Evolutionary conservation across 53 echinoderm and acorn worm species (phyloP).

Genomic region (Crossaster papposus): DNA sequence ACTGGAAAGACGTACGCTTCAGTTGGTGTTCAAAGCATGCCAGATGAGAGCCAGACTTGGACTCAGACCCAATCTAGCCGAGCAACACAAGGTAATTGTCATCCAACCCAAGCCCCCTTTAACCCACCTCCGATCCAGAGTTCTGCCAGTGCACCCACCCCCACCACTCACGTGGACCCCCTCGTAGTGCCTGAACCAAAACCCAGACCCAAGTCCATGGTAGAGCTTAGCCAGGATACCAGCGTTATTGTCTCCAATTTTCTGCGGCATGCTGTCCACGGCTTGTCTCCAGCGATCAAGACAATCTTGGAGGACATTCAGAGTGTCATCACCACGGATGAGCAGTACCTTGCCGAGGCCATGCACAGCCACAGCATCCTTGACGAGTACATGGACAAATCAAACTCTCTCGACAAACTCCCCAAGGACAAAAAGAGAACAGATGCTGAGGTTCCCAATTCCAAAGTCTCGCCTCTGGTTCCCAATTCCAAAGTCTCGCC

Average conservation of each 20-base stretch:
- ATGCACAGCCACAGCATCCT: slow-evolving; percentile 80
- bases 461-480: slow-evolving; percentile 7
- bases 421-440: not conserved
- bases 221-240: slow-evolving; percentile 81
- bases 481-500: slow-evolving; percentile 18
- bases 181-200: slow-evolving; percentile 49
- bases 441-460: slow-evolving; percentile 27
- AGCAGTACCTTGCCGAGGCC: slow-evolving; percentile 78
- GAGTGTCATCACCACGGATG: slow-evolving; percentile 77
- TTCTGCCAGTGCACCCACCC: slow-evolving; percentile 55
- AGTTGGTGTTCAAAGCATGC: slow-evolving; percentile 47
- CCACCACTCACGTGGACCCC: slow-evolving; percentile 35
- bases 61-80: not conserved
- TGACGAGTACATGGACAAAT: slow-evolving; percentile 69
- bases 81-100: not conserved
- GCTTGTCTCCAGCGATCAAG: slow-evolving; percentile 81
- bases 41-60: slow-evolving; percentile 5
- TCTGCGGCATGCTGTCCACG: slow-evolving; percentile 62
- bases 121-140: slow-evolving; percentile 36
- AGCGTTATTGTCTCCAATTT: slow-evolving; percentile 69
- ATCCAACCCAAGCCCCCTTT: not conserved
- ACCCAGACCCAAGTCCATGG: slow-evolving; percentile 83
- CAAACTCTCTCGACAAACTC: slow-evolving; percentile 27
- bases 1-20: slow-evolving; percentile 38
- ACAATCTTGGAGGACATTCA: slow-evolving; percentile 84